Conservation (phyloP, 2,797 vertebrate genomes). For the Cyprinella venusta region DNA sequence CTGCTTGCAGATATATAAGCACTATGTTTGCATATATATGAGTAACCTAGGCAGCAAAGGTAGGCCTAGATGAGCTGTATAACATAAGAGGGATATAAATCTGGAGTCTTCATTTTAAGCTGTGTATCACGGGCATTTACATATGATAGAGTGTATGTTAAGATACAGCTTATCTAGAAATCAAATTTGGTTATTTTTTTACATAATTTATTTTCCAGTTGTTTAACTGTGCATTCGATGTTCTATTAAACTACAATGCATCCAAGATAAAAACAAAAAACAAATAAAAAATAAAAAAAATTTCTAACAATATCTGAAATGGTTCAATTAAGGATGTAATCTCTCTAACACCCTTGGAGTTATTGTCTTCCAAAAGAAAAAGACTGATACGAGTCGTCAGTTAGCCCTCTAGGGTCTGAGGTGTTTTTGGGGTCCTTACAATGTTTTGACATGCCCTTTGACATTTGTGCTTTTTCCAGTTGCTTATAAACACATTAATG, state of each 20-base stretch:
- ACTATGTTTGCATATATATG: not conserved
- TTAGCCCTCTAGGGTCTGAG: no score
- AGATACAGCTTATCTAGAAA: not conserved
- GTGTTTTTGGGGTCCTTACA: no score
- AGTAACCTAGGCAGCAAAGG: not conserved
- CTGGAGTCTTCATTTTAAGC: not conserved
- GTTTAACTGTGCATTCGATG: not conserved
- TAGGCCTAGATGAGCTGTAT: not conserved
- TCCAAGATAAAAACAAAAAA: not conserved
- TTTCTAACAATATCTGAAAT: not conserved
- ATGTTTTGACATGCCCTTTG: no score
- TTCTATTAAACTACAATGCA: not conserved
- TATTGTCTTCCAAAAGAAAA: not conserved
- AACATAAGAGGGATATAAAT: not conserved
- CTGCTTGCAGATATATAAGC: slow-evolving; percentile 1
- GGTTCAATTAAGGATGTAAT: not conserved
- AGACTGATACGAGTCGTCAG: no score
- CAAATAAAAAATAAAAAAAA: no score
- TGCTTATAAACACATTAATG: no score
- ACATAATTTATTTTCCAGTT: not conserved
- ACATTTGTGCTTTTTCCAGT: no score
- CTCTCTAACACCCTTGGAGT: not conserved
- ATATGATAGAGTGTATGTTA: not conserved
- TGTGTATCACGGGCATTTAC: not conserved
- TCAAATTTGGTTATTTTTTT: not conserved